Evolutionary conservation across 2,888 invertebrate species (phyloP), one percentile per base, ranked within the genome.

Genomic region (Tetragonisca angustula): DNA sequence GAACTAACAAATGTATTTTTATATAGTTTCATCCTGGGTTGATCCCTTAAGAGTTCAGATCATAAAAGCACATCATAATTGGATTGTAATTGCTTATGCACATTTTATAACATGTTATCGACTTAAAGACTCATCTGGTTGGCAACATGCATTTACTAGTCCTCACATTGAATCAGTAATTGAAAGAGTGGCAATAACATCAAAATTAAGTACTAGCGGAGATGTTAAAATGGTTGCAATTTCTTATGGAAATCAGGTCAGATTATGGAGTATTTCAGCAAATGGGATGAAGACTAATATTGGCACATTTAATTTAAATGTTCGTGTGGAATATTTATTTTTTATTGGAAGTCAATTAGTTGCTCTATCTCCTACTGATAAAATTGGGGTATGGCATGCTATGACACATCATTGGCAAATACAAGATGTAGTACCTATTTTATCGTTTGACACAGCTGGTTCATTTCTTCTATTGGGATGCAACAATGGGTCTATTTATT

Each of bases 371-470:
- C 97, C 97, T 3, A 97, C 97, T 13, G 98, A 98, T 9, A 99
- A 99, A 95, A 98, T 99, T 36, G 99, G 99, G 1, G 99, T 99
- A n/a, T 99, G 99, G 99, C 99, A 99, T 95, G 98, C 99, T 0
- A 99, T 99, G 97, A 99, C 99, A 0, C 99, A 99, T 92, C 99
- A 99, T 95, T 99, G 99, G 99, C 99, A 99, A 95, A 97, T 98
- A 64, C 99, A 99, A 94, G 99, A 99, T 94, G 97, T 99, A 21
- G 98, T 98, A 27, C 98, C 99, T 2, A 98, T 99, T 79, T 97
- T 98, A 15, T 99, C 99, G 0, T 98, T 98, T 93, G 99, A 99
- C 94, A 99, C 99, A 0, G 99, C 99, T 36, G 99, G 99, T 0
- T 99, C 98, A 0, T 99, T 99, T 94, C 95, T 99, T 3, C 95